Conservation (phyloP, 2,888 invertebrate species). For the Pycnomerus fuliginosus region DNA sequence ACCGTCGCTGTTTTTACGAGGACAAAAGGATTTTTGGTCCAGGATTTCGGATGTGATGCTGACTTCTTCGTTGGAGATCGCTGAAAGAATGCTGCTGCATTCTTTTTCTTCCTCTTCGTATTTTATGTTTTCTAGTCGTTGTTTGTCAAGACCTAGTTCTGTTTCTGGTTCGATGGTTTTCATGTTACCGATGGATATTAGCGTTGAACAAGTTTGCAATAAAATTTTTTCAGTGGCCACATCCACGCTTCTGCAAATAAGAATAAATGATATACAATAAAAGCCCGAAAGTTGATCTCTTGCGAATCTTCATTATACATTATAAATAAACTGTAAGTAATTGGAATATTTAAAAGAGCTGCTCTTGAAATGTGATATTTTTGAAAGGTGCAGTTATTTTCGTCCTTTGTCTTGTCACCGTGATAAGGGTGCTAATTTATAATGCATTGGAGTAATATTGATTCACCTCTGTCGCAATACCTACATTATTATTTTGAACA, state of each 20-base stretch:
- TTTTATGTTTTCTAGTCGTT: conserved; percentile 42
- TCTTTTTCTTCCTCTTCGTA: conserved; percentile 58
- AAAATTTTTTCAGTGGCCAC: conserved; percentile 41
- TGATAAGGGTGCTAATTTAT: no score
- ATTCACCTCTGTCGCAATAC: no score
- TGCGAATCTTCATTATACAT: no score
- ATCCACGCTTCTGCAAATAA: conserved; percentile 41
- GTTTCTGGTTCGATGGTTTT: conserved; percentile 17
- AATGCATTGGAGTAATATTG: no score
- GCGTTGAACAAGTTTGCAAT: conserved; percentile 43
- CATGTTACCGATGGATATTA: conserved; percentile 33
- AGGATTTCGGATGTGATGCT: conserved; percentile 70
- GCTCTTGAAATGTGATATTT: no score
- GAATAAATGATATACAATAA: neutral
- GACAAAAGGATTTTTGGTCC: conserved; percentile 52
- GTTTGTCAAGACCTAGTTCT: conserved; percentile 19
- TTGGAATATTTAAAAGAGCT: no score
- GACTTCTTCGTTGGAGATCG: conserved; percentile 69
- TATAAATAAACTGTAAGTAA: no score
- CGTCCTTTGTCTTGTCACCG: no score
- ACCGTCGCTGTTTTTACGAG: conserved; percentile 53
- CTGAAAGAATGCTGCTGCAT: conserved; percentile 62
- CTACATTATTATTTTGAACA: no score
- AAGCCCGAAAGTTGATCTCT: no score
- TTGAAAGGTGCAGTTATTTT: no score